Base-by-base conservation (phyloP, 2,888 invertebrate species). In the Pristionchus maxplancki region DNA sequence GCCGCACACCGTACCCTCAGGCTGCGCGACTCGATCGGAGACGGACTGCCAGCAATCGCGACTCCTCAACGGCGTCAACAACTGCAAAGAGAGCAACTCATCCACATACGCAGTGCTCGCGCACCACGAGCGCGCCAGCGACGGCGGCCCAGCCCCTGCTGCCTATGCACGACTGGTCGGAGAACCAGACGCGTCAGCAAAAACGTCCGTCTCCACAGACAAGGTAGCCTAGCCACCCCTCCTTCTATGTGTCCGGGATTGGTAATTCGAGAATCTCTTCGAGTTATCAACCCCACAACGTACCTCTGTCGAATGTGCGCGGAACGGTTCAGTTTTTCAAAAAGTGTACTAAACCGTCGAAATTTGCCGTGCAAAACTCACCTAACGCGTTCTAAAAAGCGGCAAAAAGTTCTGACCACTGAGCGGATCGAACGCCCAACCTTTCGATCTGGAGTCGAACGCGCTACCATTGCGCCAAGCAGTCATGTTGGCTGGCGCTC, bases 341-440 rank as follows among this genome's bases (percentile, higher is more conserved):
- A 11, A 44, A 13, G 5, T 64, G 13, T 28, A 15, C 17, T 34
- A 34, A 15, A 67, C 9, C 58, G 4, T 67, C 20, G 15, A 67
- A 31, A 58, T 58, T 58, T 58, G 58, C 58, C 58, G 58, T 58
- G 58, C 5, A 58, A 58, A 58, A 58, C 58, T 24, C 58, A 24
- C 58, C 34, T 34, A 67, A 67, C 31, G 31, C 67, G 17, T 4
- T 8, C 67, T 34, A 3, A 40, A 78, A 44, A 71, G 20, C 44
- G 17, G 64, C 84, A 62, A 84, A 84, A 62, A 17, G n/a, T 87
- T 87, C 34, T 87, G 67, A 87, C 87, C 86, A 86, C 86, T 86
- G 87, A 87, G 87, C 87, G 87, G 87, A 87, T 87, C 87, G 87
- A 87, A 88, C 81, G 88, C 88, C 88, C 88, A 88, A 88, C 88